Base-by-base conservation (phyloP, 2,888 invertebrate genomes). In the Tenthredo scrophulariae region DNA sequence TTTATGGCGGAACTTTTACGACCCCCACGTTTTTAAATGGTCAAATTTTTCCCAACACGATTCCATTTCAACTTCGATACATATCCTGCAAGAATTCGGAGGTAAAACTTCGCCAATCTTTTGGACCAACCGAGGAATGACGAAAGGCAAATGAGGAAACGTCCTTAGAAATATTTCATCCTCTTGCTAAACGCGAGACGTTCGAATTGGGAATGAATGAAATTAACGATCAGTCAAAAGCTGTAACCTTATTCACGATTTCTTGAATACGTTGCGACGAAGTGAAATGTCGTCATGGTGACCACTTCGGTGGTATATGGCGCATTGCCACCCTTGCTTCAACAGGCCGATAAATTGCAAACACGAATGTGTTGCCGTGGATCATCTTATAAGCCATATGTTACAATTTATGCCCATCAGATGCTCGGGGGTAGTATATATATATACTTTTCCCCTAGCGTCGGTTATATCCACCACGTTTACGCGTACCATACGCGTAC, bases 331-430 rank as follows among this genome's bases (percentile, higher is more conserved):
- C 80, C 80, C n/a, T 22, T 62, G 75, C 80, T 80, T 80, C 80
- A 80, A 80, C 80, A 62, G 62, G 58, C 80, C 80, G 37, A 80
- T 80, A 80, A 80, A 80, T 80, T 22, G 80, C 40, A 80, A 58
- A 40, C 80, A 58, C 80, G 62, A 37, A 80, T 62, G 80, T 80
- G 80, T 80, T 80, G 80, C 37, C 80, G 62, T 80, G 80, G 80
- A 80, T 80, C 62, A 80, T 80, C 80, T 80, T 80, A 62, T 80
- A 80, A 62, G 62, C 80, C 80, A 40, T 80, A 80, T 50, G 80
- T 62, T 37, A 80, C 58, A 58, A 80, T 80, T 80, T 80, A 80
- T 80, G 62, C 80, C 80, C 80, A 80, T 80, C 80, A 80, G 80
- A 80, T 80, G 80, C 40, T 62, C 22, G 40, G 80, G 40, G 62